Conservation (phyloP, 2,797 vertebrate species). For the Pachyuromys duprasi region DNA sequence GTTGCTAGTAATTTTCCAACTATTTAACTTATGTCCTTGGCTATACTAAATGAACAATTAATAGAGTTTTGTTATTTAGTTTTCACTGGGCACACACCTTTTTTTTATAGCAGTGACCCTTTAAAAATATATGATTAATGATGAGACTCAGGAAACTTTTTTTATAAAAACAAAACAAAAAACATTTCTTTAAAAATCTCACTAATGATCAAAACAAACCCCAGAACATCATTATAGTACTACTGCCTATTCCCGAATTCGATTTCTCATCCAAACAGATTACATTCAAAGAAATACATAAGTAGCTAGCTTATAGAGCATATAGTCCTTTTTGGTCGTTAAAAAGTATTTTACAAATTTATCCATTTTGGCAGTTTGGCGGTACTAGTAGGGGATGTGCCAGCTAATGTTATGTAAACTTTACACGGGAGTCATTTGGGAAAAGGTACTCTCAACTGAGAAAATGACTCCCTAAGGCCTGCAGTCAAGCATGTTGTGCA, state of each 20-base stretch:
- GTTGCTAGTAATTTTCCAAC: background rate
- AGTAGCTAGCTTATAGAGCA: background rate
- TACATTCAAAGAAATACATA: background rate
- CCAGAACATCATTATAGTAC: background rate
- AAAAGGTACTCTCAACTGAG: background rate
- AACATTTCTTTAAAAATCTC: no score
- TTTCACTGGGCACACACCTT: background rate
- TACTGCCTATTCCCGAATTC: background rate
- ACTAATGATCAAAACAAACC: background rate
- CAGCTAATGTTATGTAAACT: background rate
- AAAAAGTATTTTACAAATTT: background rate
- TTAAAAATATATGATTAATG: background rate
- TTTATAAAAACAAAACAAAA: background rate
- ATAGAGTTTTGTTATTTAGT: background rate
- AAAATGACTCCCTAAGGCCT: background rate
- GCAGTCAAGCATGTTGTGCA: background rate
- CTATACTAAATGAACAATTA: background rate
- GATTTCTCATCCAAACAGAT: background rate
- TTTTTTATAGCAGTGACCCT: background rate
- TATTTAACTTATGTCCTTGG: background rate
- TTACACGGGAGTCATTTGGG: background rate
- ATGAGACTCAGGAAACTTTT: background rate
- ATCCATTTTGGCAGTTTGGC: background rate
- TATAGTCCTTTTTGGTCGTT: background rate
- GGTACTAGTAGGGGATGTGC: background rate